phyloP scores from a whole-genome alignment of 2,113 vertebrate species.

The Oncorhynchus clarkii region DNA sequence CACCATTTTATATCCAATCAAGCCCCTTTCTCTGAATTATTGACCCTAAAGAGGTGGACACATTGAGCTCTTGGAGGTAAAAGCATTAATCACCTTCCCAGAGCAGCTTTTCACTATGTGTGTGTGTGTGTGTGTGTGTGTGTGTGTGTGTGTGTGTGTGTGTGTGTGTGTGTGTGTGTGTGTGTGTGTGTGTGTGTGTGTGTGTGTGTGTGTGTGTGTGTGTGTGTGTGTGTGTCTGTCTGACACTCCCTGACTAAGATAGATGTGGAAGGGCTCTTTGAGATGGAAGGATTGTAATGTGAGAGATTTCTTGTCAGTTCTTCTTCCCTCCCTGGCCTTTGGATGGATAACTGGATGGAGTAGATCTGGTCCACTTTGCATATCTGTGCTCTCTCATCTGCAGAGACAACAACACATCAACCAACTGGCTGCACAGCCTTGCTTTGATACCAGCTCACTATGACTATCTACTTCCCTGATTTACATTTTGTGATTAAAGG shows the following conservation, averaged over 20 bases:
- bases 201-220: no score
- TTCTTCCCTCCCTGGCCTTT: background rate
- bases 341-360: background rate
- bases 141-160: no score
- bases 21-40: background rate
- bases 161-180: no score
- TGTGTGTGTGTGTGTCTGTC: no score
- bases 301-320: background rate
- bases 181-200: no score
- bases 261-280: background rate
- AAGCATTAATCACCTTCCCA: background rate
- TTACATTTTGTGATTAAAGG: slow-evolving; percentile 33
- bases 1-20: slow-evolving; percentile 6
- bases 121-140: no score
- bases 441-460: slow-evolving; percentile 12
- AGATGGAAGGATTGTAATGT: background rate
- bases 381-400: slow-evolving; percentile 24
- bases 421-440: background rate
- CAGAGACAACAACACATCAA: slow-evolving; percentile 22
- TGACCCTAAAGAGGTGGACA: background rate
- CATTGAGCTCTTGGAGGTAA: no score
- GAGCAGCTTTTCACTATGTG: no score
- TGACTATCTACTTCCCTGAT: slow-evolving; percentile 22
- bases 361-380: slow-evolving; percentile 17
- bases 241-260: background rate